Percentiles rank a stretch among this genome's conserved stretches.
Evolutionary conservation across 1,140 invertebrate species (phyloP).

Genomic region (Neodiprion fabricii): DNA sequence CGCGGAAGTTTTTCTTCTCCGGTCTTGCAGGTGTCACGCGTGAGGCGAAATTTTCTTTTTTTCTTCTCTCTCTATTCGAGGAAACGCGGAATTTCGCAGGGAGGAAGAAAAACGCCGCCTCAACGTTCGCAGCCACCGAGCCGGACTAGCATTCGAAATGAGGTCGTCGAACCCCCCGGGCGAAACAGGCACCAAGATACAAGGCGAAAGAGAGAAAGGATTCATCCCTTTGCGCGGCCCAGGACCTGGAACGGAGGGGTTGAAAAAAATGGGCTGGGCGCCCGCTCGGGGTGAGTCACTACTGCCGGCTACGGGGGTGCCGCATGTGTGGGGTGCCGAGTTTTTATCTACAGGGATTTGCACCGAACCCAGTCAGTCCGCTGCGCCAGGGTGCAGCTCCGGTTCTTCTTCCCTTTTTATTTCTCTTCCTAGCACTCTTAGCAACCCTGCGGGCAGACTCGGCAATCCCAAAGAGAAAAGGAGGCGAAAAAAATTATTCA

Average conservation of each 20-base stretch:
- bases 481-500: conserved; percentile 48
- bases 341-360: conserved; percentile 60
- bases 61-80: too few relatives aligned
- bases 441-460: not conserved
- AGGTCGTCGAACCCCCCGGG: conserved; percentile 11
- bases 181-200: conserved; percentile 11
- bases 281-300: conserved; percentile 46
- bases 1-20: too few relatives aligned
- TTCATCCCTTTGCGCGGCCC: conserved; percentile 46
- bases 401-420: not conserved
- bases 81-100: too few relatives aligned
- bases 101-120: too few relatives aligned
- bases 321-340: conserved; percentile 25
- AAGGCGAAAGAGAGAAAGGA: conserved; percentile 47
- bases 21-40: too few relatives aligned
- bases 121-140: too few relatives aligned
- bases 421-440: not conserved
- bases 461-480: too few relatives aligned
- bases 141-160: conserved; percentile 3
- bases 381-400: conserved; percentile 39
- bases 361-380: conserved; percentile 48
- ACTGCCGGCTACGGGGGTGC: conserved; percentile 45
- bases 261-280: conserved; percentile 51
- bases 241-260: conserved; percentile 42
- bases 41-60: too few relatives aligned